phyloP scores from a whole-genome alignment of 2,113 vertebrate species.

The Heteronetta atricapilla region DNA sequence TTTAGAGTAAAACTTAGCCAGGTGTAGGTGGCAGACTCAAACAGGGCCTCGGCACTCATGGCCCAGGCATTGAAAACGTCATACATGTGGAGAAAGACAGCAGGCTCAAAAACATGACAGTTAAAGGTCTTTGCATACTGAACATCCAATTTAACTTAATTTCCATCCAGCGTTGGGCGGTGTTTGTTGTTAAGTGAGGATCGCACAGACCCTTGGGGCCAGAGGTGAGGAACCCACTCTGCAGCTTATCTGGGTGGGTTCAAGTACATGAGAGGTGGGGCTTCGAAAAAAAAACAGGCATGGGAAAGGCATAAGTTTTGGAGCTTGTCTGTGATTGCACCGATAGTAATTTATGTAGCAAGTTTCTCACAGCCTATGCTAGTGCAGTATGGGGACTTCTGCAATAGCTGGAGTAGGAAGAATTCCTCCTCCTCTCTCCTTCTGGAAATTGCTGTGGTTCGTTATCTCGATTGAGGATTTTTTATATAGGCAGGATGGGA shows the following conservation, averaged over 20 bases:
- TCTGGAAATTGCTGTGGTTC: background rate
- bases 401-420: background rate
- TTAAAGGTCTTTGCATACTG: background rate
- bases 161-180: accelerated
- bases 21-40: background rate
- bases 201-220: no score
- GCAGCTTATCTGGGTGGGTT: background rate
- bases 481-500: background rate
- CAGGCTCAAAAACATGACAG: background rate
- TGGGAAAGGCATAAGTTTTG: background rate
- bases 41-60: background rate
- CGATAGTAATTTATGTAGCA: background rate
- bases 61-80: background rate
- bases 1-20: background rate
- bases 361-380: background rate
- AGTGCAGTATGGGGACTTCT: background rate
- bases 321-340: background rate
- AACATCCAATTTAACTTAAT: background rate
- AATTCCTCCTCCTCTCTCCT: background rate
- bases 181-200: background rate
- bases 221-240: background rate
- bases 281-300: background rate
- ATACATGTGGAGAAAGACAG: background rate
- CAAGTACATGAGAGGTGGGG: background rate
- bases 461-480: background rate